Evolutionary conservation across 2,797 vertebrate species (phyloP), one percentile per base, ranked within the genome.

Genomic region (Cossypha polioptera): DNA sequence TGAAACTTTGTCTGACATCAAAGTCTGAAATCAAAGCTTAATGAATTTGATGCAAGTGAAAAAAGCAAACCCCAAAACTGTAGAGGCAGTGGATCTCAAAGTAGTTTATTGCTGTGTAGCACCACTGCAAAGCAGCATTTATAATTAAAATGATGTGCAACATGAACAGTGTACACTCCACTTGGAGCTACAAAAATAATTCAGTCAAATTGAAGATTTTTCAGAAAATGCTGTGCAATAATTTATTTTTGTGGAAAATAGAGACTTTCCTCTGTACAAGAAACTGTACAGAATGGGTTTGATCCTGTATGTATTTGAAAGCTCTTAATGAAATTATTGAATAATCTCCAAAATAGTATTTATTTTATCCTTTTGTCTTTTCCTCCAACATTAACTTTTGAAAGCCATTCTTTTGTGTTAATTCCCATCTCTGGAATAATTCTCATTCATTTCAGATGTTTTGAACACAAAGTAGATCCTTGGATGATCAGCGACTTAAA

Each of bases 81-180:
- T 12, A 21, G 29, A 68, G 33, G 13, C 13, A 35, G 26, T 38
- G 26, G 36, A 45, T 65, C 26, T 57, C 11, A 1, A 29, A 38
- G 29, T 40, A 54, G 4, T 75, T 68, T 24, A 25, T 22, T 78
- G 28, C 38, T 65, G 31, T 2, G 6, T 35, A 74, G 18, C 24
- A 61, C 11, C 24, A 15, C 3, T 45, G 61, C 50, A 57, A 71
- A 54, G 35, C 19, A 51, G 24, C 16, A 20, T 18, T 10, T 59
- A 0, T 55, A 31, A 31, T 25, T 3, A 1, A 38, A 81, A 48
- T 43, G 10, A n/a, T 21, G 9, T 6, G 6, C 29, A 63, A 43
- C 3, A 1, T 9, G 21, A 24, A 45, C 31, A 55, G 10, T 19
- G 7, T 36, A 4, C 0, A 1, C 59, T 54, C 11, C 7, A 5